Base-by-base conservation (phyloP, 2,888 invertebrate genomes). In the Torymus auratus region DNA sequence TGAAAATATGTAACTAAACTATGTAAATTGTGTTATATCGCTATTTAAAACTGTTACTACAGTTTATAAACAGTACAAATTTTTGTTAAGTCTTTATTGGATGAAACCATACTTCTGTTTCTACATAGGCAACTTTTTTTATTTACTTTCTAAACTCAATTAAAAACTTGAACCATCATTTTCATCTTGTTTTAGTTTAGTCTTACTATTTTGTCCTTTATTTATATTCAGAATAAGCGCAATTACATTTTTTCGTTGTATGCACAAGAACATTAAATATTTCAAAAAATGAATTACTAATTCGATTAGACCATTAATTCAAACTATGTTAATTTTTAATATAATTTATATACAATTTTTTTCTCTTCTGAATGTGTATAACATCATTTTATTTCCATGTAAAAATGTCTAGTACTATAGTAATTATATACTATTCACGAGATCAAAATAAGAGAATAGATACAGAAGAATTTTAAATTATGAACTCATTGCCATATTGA, bases 291-390 rank as follows among this genome's bases (percentile, higher is more conserved):
- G 12, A 70, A 77, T 62, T 62, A 14, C 53, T 56, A 50, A 41
- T 52, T 62, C 15, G 12, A 76, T 7, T 61, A 68, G 60, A 55
- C 28, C 10, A 74, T 67, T 60, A n/a, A 28, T 53, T 12, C 69
- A 62, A 69, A 20, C 62, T 76, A 69, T 69, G 69, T 55, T 62
- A 62, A 11, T 17, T 28, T 50, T 62, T 69, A 76, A 10, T 69
- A 53, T 58, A 17, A 41, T 41, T 69, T 76, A 76, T 69, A 17
- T 76, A 76, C 76, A 76, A 55, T 68, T 28, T 52, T 61, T 76
- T 28, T 20, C 41, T 61, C 61, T 14, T 10, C 41, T 15, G 3
- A 56, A 56, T 69, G 23, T 69, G 10, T 69, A 28, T 69, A 69
- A 28, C 23, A 69, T 69, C 56, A 55, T 55, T 55, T 69, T 56